Conservation (phyloP, 2,888 invertebrate species). For the Apamea crenata region DNA sequence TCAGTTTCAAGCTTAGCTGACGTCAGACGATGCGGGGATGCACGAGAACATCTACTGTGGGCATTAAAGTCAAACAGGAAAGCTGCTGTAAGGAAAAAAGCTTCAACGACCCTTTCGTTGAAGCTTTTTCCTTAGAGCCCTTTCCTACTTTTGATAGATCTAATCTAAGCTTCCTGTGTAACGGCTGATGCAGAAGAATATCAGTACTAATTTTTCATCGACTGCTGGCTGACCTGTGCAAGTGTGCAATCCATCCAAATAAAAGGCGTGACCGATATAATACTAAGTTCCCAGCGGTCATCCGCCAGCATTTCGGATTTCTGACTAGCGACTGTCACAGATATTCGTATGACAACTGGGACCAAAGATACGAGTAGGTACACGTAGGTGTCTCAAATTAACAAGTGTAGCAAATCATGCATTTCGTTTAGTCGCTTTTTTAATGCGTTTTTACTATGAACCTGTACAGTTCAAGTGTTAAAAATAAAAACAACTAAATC, state of each 20-base stretch:
- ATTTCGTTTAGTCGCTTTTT: neutral
- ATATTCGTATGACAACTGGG: neutral
- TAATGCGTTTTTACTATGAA: neutral
- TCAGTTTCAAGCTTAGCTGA: neutral
- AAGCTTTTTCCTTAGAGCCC: neutral
- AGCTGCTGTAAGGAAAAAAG: no score
- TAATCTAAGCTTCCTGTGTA: no score
- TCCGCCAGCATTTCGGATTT: neutral
- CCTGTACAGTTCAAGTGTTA: constrained; percentile 3
- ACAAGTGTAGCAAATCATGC: neutral
- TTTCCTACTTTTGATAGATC: neutral
- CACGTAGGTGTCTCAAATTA: neutral
- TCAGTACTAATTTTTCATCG: neutral
- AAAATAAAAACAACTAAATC: constrained; percentile 37
- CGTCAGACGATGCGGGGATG: neutral
- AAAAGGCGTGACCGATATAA: neutral
- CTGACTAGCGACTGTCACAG: neutral
- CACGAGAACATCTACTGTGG: neutral
- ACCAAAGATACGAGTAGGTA: neutral
- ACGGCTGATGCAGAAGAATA: neutral
- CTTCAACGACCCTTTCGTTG: no score
- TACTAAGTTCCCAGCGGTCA: neutral
- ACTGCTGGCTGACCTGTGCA: neutral
- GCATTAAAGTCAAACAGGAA: neutral
- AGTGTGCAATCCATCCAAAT: neutral